These are phyloP conservation scores for Epirrita christyi DNA, from an alignment of 2,888 invertebrate species.

Conservation along the genomic window DNA sequence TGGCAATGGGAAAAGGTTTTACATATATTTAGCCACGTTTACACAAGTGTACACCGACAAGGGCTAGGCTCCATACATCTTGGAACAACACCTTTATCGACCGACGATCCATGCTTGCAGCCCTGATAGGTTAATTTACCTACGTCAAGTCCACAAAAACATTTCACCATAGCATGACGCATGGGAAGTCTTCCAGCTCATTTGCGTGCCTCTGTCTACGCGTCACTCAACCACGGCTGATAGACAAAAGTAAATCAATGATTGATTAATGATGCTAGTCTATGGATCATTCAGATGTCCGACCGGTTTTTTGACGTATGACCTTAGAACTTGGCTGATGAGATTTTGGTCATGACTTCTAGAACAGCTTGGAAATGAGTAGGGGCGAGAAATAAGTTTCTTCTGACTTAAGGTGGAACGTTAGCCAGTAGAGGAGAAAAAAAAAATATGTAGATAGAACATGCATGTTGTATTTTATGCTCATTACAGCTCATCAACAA, in stretches of 20 bases:
- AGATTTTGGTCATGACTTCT: not conserved
- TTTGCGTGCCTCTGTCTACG: constrained; percentile 75
- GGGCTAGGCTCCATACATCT: too few relatives aligned
- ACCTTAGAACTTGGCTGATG: constrained; percentile 25
- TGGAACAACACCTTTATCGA: too few relatives aligned
- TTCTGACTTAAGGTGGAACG: too few relatives aligned
- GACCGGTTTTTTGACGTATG: constrained; percentile 33
- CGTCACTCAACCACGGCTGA: constrained; percentile 67
- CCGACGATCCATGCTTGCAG: too few relatives aligned
- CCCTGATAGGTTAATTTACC: not conserved
- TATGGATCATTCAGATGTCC: constrained; percentile 63
- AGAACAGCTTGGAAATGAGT: not conserved
- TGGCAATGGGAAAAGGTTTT: too few relatives aligned
- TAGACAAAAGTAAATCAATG: constrained; percentile 62
- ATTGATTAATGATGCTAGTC: constrained; percentile 66
- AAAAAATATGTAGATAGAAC: too few relatives aligned
- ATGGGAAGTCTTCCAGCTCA: constrained; percentile 64
- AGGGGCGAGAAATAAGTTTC: not conserved
- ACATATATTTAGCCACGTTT: too few relatives aligned
- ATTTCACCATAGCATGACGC: constrained; percentile 11
- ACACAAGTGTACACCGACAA: too few relatives aligned
- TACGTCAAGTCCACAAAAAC: constrained; percentile 13
- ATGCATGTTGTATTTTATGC: too few relatives aligned
- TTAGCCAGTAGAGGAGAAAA: too few relatives aligned
- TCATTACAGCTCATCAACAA: too few relatives aligned